phyloP scores from a whole-genome alignment of 2,888 invertebrate species.

The Nomada hirtipes region DNA sequence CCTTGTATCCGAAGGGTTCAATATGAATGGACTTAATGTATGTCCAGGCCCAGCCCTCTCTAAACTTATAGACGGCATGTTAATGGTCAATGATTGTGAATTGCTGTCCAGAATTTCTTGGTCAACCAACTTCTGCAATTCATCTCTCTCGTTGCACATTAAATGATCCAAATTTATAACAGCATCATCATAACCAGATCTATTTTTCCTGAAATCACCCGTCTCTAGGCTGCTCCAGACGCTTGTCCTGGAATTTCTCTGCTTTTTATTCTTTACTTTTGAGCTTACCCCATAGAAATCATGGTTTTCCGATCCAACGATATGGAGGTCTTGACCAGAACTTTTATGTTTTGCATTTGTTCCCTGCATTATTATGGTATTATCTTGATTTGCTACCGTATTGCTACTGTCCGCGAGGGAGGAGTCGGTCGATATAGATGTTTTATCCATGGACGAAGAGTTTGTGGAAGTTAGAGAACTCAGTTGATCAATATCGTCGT shows the following conservation, averaged over 20 bases:
- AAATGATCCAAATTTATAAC: slow-evolving; percentile 80
- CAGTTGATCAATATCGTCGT: slow-evolving; percentile 81
- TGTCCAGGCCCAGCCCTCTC: slow-evolving; percentile 79
- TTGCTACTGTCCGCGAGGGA: slow-evolving; percentile 69
- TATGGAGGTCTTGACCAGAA: slow-evolving; percentile 50
- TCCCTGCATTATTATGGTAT: slow-evolving; percentile 38
- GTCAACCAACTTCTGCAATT: slow-evolving; percentile 74
- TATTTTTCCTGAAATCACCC: slow-evolving; percentile 55
- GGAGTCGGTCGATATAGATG: slow-evolving; percentile 77
- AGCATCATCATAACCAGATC: slow-evolving; percentile 58
- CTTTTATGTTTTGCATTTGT: slow-evolving; percentile 47
- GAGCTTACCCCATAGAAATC: slow-evolving; percentile 32
- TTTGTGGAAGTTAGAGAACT: slow-evolving; percentile 78
- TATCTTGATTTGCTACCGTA: slow-evolving; percentile 53
- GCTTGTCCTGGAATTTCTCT: slow-evolving; percentile 69
- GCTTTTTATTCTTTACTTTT: slow-evolving; percentile 62
- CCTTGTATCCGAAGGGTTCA: slow-evolving; percentile 83
- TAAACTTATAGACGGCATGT: slow-evolving; percentile 78
- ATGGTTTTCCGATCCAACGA: slow-evolving; percentile 51
- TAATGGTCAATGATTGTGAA: slow-evolving; percentile 74
- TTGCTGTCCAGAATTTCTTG: slow-evolving; percentile 74
- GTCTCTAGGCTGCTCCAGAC: slow-evolving; percentile 63
- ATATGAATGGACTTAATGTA: slow-evolving; percentile 76
- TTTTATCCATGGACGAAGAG: slow-evolving; percentile 78
- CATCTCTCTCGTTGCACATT: slow-evolving; percentile 75